These are phyloP conservation scores for Oxyura jamaicensis DNA, from an alignment of 2,113 vertebrate species.

Conservation along the genomic window DNA sequence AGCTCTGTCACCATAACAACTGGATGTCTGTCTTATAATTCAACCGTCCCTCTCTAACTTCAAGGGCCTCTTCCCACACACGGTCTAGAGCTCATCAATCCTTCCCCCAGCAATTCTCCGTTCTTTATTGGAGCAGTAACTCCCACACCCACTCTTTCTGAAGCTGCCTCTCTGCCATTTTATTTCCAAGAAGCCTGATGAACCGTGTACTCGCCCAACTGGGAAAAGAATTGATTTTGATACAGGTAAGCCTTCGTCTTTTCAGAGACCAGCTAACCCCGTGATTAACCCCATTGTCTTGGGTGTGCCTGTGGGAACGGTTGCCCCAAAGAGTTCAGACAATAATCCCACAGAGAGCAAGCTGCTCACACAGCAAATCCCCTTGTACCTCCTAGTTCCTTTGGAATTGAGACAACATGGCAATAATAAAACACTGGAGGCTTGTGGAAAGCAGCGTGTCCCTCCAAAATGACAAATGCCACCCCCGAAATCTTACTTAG, in stretches of 20 bases:
- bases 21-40: neutral
- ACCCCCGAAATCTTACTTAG: neutral
- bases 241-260: neutral
- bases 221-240: neutral
- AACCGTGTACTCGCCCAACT: neutral
- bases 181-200: neutral
- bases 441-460: neutral
- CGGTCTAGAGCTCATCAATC: conserved; percentile 23
- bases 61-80: conserved; percentile 37
- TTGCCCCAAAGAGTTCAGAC: neutral
- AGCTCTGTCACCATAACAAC: conserved; percentile 21
- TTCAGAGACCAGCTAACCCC: neutral
- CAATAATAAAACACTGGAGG: neutral
- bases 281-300: neutral
- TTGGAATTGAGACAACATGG: neutral
- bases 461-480: neutral
- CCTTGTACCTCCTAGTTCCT: neutral
- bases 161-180: neutral
- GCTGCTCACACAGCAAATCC: neutral
- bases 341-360: neutral
- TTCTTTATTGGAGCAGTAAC: neutral
- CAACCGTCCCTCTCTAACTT: conserved; percentile 23
- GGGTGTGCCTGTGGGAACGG: neutral
- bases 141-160: conserved; percentile 7
- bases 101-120: neutral